phyloP scores from a whole-genome alignment of 2,113 vertebrate species.

The Paraplagusia blochii region DNA sequence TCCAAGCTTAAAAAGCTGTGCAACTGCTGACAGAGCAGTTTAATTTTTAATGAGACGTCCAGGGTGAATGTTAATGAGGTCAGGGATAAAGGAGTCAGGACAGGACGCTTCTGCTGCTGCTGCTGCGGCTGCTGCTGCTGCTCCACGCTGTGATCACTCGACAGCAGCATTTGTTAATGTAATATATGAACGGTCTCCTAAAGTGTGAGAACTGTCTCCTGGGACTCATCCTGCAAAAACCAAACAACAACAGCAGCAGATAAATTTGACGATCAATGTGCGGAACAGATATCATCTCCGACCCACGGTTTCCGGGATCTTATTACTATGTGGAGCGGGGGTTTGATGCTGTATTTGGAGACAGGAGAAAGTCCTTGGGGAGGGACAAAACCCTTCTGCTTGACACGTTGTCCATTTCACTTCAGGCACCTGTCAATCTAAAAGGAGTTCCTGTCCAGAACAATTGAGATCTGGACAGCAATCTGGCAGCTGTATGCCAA shows the following conservation, averaged over 20 bases:
- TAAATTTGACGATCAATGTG: conserved; percentile 26
- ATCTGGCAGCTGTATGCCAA: conserved; percentile 1
- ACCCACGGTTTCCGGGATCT: conserved; percentile 35
- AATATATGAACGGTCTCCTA: not conserved
- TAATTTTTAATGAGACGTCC: not conserved
- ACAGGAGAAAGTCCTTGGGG: conserved; percentile 28
- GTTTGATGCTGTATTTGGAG: conserved; percentile 28
- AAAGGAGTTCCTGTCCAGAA: conserved; percentile 14
- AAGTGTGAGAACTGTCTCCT: not conserved
- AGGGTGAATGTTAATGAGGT: conserved; percentile 3
- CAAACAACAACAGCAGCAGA: conserved; percentile 14
- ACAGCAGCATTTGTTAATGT: not conserved
- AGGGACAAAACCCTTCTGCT: conserved; percentile 27
- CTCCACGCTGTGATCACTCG: no score
- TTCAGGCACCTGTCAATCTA: conserved; percentile 28
- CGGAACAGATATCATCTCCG: conserved; percentile 33
- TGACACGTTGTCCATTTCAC: conserved; percentile 24
- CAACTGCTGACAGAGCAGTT: not conserved
- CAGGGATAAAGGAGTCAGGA: no score
- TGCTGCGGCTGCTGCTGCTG: no score
- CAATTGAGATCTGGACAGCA: conserved; percentile 14
- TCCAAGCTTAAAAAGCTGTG: not conserved
- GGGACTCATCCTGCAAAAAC: not conserved
- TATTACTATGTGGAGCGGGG: conserved; percentile 44
- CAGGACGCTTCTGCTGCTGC: no score